A percentile compares a stretch with the other conserved stretches of the same genome.
phyloP scores from a whole-genome alignment of 2,113 vertebrate species.

The Xerus inauris region DNA sequence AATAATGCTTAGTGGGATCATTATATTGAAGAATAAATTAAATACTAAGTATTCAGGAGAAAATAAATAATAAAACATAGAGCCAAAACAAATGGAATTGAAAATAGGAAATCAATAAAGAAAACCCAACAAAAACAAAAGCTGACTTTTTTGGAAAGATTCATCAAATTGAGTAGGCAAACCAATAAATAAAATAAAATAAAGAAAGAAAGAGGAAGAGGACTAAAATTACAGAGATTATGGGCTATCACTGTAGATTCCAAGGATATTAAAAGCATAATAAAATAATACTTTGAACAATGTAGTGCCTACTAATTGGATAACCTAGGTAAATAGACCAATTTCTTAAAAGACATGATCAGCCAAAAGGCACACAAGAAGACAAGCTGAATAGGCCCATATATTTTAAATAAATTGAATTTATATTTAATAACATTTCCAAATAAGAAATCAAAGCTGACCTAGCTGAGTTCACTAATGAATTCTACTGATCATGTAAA shows the following conservation, averaged over 20 bases:
- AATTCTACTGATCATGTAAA: neutral
- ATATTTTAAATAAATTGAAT: neutral
- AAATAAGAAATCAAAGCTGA: neutral
- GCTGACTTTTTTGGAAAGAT: no score
- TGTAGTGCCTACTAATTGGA: neutral
- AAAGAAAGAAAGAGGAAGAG: neutral
- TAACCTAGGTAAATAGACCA: neutral
- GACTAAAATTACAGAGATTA: neutral
- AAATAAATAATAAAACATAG: neutral
- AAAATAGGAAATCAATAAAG: neutral
- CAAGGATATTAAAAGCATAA: neutral
- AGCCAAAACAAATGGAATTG: neutral
- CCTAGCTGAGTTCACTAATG: neutral
- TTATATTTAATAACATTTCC: neutral
- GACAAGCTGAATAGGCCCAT: neutral
- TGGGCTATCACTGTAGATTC: neutral
- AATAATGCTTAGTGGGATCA: neutral
- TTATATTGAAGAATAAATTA: neutral
- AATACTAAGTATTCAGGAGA: neutral
- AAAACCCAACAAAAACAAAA: neutral
- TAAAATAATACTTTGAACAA: neutral
- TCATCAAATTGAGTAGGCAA: neutral
- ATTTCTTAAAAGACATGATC: neutral
- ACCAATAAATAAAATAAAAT: neutral
- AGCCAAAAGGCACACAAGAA: neutral